Conservation (phyloP, 2,888 invertebrate species). For the Oxystoma pomonae region DNA sequence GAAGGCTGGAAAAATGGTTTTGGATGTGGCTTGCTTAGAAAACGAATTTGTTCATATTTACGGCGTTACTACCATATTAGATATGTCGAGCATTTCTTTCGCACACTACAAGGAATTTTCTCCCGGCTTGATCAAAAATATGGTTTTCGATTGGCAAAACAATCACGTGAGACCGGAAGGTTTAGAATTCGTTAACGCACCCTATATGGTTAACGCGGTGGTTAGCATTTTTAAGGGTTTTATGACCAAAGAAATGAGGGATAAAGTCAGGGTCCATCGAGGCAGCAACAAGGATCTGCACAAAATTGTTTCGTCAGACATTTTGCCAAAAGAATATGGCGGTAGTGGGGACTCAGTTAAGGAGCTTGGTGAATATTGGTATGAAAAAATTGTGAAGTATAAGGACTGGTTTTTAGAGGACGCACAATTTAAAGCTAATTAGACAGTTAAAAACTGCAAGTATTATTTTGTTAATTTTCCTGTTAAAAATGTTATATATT, state of each 20-base stretch:
- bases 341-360: constrained; percentile 48
- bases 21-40: constrained; percentile 55
- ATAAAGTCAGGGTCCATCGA: constrained; percentile 54
- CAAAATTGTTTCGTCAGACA: constrained; percentile 47
- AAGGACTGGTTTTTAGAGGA: constrained; percentile 51
- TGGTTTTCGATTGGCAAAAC: constrained; percentile 64
- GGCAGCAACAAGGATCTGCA: constrained; percentile 46
- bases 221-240: constrained; percentile 62
- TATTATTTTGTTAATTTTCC: too few relatives aligned
- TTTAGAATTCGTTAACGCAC: constrained; percentile 64
- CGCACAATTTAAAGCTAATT: constrained; percentile 44
- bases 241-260: constrained; percentile 57
- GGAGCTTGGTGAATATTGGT: constrained; percentile 50
- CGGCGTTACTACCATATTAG: constrained; percentile 60
- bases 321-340: constrained; percentile 57
- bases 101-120: constrained; percentile 57
- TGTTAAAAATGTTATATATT: too few relatives aligned
- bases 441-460: too few relatives aligned
- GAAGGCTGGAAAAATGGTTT: constrained; percentile 59
- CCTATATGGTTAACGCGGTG: constrained; percentile 58
- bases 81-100: constrained; percentile 55
- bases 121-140: constrained; percentile 54
- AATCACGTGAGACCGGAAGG: constrained; percentile 65
- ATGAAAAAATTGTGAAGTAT: constrained; percentile 42
- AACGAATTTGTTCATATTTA: constrained; percentile 47